Conservation (phyloP, 2,113 vertebrate genomes). For the Coryphaenoides rupestris region DNA sequence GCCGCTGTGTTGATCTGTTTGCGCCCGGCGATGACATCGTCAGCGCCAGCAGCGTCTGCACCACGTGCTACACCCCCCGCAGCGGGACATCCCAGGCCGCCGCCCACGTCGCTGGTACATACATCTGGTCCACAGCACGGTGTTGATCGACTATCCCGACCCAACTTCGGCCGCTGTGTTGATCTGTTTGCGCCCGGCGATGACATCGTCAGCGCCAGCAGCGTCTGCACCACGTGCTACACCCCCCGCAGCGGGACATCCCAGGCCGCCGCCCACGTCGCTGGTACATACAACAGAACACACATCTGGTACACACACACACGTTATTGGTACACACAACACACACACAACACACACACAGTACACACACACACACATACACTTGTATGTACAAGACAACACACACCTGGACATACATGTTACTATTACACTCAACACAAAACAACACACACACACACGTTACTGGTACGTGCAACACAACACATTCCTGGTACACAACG, state of each 20-base stretch:
- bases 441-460: not conserved
- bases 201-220: slow-evolving; percentile 85
- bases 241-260: slow-evolving; percentile 82
- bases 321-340: too few species aligned
- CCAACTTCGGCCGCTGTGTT: slow-evolving; percentile 83
- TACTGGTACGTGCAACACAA: not conserved
- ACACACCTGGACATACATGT: not conserved
- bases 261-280: slow-evolving; percentile 84
- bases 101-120: slow-evolving; percentile 78
- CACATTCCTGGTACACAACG: not conserved
- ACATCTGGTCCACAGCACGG: too few species aligned
- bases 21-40: slow-evolving; percentile 87
- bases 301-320: not conserved
- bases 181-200: slow-evolving; percentile 88
- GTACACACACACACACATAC: not conserved
- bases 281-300: slow-evolving; percentile 65
- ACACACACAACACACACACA: not conserved
- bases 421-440: too few species aligned
- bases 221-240: slow-evolving; percentile 87
- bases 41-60: slow-evolving; percentile 85
- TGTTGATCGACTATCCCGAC: too few species aligned
- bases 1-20: slow-evolving; percentile 85
- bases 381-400: not conserved
- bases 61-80: slow-evolving; percentile 81
- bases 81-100: slow-evolving; percentile 88